Conservation (phyloP, 2,888 invertebrate species). For the Ptychoptera contaminata region DNA sequence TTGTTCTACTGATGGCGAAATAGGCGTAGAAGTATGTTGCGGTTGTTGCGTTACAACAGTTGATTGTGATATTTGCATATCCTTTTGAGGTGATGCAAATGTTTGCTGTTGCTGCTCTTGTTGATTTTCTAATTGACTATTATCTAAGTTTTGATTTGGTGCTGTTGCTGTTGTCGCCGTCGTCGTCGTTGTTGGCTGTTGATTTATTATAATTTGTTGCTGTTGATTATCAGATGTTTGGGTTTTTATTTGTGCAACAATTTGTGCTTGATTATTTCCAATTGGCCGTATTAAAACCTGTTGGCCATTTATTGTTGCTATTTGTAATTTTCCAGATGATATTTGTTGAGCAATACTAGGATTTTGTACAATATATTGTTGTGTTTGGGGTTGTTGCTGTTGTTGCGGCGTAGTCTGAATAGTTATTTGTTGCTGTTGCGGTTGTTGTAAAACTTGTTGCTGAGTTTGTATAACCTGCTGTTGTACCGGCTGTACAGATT, state of each 20-base stretch:
- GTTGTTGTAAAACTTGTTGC: slow-evolving; percentile 18
- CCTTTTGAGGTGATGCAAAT: slow-evolving; percentile 2
- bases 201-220: slow-evolving; percentile 11
- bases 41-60: slow-evolving; percentile 12
- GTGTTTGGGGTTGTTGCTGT: slow-evolving; percentile 20
- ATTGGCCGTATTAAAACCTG: slow-evolving; percentile 68
- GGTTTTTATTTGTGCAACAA: slow-evolving; percentile 55
- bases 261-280: slow-evolving; percentile 62
- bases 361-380: slow-evolving; percentile 65
- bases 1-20: slow-evolving; percentile 42
- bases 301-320: slow-evolving; percentile 72
- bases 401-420: slow-evolving; percentile 13
- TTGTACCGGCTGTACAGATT: slow-evolving; percentile 17
- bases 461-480: slow-evolving; percentile 19
- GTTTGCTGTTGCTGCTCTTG: slow-evolving; percentile 6
- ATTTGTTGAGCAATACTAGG: slow-evolving; percentile 64
- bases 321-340: slow-evolving; percentile 65
- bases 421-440: slow-evolving; percentile 14
- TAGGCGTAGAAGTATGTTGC: slow-evolving; percentile 10
- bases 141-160: slow-evolving; percentile 11
- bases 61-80: slow-evolving; percentile 12
- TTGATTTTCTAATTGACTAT: slow-evolving; percentile 7
- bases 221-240: slow-evolving; percentile 29
- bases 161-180: slow-evolving; percentile 13
- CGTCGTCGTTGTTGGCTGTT: slow-evolving; percentile 10